Evolutionary conservation across 1,140 invertebrate species (phyloP).

Genomic region (Himalopsyche phryganea): DNA sequence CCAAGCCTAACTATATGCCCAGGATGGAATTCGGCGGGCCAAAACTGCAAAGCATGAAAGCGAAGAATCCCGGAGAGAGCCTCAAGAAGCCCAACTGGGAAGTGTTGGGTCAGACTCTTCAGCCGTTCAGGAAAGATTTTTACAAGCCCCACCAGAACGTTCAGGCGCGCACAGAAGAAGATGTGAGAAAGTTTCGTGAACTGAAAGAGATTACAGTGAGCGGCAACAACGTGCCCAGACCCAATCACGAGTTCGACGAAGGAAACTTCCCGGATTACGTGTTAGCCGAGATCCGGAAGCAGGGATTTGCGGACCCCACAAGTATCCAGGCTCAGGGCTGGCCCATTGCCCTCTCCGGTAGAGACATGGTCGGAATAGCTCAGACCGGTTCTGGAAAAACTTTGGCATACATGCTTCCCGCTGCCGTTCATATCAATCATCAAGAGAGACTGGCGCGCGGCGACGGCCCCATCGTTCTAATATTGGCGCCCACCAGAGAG

Average conservation of each 20-base stretch:
- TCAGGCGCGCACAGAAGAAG: conserved; percentile 63
- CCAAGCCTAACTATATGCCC: conserved; percentile 42
- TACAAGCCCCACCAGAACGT: conserved; percentile 82
- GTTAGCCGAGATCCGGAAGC: conserved; percentile 75
- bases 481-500: conserved; percentile 94
- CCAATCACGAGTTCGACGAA: conserved; percentile 86
- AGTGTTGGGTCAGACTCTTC: conserved; percentile 58
- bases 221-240: conserved; percentile 78
- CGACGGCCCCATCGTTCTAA: conserved; percentile 89
- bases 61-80: conserved; percentile 71
- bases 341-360: conserved; percentile 88
- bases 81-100: conserved; percentile 86
- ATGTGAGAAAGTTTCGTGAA: conserved; percentile 70
- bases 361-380: conserved; percentile 92
- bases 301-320: conserved; percentile 80
- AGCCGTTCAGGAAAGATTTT: conserved; percentile 88
- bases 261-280: conserved; percentile 82
- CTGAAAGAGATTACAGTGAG: conserved; percentile 83
- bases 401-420: conserved; percentile 78
- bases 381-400: conserved; percentile 93
- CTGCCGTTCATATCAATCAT: conserved; percentile 71
- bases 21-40: conserved; percentile 49
- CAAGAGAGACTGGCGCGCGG: conserved; percentile 68
- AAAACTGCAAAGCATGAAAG: conserved; percentile 60
- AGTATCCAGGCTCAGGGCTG: conserved; percentile 86